Base-by-base conservation (phyloP, 2,888 invertebrate species). In the Trimorus sp. region DNA sequence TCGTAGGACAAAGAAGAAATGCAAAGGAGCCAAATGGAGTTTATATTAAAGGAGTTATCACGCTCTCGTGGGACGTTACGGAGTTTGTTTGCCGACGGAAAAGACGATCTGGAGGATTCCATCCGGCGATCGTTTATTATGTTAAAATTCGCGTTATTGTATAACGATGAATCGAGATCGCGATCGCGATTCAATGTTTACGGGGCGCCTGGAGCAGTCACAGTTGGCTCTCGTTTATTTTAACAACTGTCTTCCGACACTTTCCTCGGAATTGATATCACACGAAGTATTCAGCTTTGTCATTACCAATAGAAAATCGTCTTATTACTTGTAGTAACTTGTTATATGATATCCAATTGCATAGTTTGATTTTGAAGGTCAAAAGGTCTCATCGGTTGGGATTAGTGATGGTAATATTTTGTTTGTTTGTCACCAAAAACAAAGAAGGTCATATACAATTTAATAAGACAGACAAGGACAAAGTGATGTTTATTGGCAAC, bases 21-120 rank as follows among this genome's bases (percentile, higher is more conserved):
- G 88, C 87, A 86, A 85, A 86, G 79, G 82, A 86, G 85, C 83
- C 85, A 86, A 89, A 89, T 87, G 85, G 88, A 89, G 88, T 90
- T 89, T 88, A 89, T 88, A 90, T 83, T 79, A 75, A 79, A 73
- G 76, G 76, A 83, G 76, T 79, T 82, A 82, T 82, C 82, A 70
- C 78, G 71, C 56, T 74, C 69, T 74, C 79, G 65, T 42, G 63
- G 68, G 73, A 73, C 73, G 60, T 60, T 15, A 38, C 78, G 53
- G 51, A 87, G 87, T 89, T 87, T 88, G 87, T 87, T 90, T 90
- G 88, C 75, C 6, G 37, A 48, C 62, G 45, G 77, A 78, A 74
- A 58, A 15, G 26, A 14, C 37, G 56, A n/a, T 9, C 11, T 5
- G 54, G 36, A 49, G 58, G 45, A 56, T 60, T 16, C 40, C 53